Base-by-base conservation (phyloP, 2,797 vertebrate genomes). In the Phoxinus dragarum region DNA sequence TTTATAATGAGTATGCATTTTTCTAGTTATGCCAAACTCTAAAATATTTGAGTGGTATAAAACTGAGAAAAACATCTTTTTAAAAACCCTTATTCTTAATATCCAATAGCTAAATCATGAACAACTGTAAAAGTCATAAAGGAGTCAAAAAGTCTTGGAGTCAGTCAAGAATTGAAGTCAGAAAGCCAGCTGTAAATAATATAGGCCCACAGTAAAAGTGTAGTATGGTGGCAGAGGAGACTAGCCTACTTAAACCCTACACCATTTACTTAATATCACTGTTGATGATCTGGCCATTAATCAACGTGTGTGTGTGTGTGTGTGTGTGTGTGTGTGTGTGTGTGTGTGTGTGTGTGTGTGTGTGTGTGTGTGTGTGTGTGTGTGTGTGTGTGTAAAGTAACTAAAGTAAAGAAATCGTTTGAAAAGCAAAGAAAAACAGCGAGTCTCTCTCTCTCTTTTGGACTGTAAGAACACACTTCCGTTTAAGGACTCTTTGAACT, bases 391-490 rank as follows among this genome's bases (percentile, higher is more conserved):
- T 0, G 9, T 42, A 9, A 42, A 42, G 42, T 12, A 44, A 44
- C n/a, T n/a, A n/a, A n/a, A n/a, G n/a, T n/a, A n/a, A n/a, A 52
- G 17, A 21, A 34, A 47, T 11, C n/a, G 3, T 49, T 12, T 17
- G n/a, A 49, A 47, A 73, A 49, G 14, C 42, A 14, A 12, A 0
- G 11, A 47, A 4, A 12, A 47, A 4, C 44, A 47, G 44, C 12
- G 4, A 47, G 44, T 47, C 1, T 21, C 21, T 56, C 8, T 49
- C 47, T 23, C 54, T 59, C 23, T 36, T 7, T 61, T 67, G 67
- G 19, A 67, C 42, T 66, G 6, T 1, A 80, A 49, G 77, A 80
- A 80, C 61, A 80, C 42, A 67, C 42, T 84, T 80, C 67, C 78
- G 67, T 66, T 66, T 21, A 80, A 79, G 23, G 16, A 71, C 74